Evolutionary conservation across 2,113 vertebrate genomes (phyloP).

Genomic region (Eurypyga helias): DNA sequence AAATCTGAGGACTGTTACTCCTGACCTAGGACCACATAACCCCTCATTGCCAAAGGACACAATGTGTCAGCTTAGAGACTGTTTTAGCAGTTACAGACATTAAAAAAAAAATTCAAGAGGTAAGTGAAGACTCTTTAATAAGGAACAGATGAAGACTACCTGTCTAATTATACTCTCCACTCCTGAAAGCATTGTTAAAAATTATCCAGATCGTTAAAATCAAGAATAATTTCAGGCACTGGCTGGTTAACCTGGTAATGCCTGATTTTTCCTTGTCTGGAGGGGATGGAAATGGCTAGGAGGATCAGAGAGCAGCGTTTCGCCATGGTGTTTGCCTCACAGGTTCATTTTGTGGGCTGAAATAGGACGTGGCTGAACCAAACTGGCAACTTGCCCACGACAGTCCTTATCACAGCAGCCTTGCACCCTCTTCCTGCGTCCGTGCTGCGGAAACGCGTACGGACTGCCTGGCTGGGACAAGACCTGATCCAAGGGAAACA

Average conservation of each 20-base stretch:
- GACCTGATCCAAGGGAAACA: not conserved
- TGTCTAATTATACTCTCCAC: not conserved
- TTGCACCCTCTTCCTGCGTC: not conserved
- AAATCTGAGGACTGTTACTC: not conserved
- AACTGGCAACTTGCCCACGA: too few species aligned
- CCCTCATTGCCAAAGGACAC: not conserved
- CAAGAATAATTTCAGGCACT: not conserved
- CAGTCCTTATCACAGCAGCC: rapidly evolving
- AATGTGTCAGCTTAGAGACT: not conserved
- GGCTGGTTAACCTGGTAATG: not conserved
- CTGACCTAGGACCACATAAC: rapidly evolving
- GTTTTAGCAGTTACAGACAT: not conserved
- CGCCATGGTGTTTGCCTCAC: not conserved
- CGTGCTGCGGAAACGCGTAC: rapidly evolving
- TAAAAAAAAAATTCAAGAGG: not conserved
- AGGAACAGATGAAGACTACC: not conserved
- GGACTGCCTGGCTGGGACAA: rapidly evolving
- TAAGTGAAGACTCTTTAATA: not conserved
- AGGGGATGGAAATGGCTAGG: not conserved
- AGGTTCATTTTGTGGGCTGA: not conserved
- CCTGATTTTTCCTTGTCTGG: not conserved
- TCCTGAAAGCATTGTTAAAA: not conserved
- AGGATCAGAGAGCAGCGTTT: not conserved
- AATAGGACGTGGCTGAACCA: not conserved
- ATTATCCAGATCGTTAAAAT: not conserved